Conservation (phyloP, 2,888 invertebrate genomes). For the Eurois occulta region DNA sequence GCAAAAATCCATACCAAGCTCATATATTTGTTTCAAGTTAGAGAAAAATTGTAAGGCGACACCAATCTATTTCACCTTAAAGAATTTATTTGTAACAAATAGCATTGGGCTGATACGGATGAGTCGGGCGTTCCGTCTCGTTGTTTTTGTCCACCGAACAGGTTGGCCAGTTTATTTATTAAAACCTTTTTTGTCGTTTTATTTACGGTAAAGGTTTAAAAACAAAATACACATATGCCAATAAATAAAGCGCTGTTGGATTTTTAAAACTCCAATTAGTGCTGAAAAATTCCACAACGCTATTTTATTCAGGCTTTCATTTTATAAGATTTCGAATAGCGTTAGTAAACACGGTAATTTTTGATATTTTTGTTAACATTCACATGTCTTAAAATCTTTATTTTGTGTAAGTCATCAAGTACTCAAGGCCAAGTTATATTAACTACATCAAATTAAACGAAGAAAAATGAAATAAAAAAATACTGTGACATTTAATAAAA, state of each 20-base stretch:
- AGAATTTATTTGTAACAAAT: conserved; percentile 23
- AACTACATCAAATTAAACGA: neutral
- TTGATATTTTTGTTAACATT: neutral
- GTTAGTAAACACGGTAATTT: neutral
- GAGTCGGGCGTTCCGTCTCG: conserved; percentile 9
- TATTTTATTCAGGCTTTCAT: neutral
- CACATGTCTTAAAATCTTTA: neutral
- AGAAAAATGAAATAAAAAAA: too few relatives aligned
- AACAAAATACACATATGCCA: neutral
- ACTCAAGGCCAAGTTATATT: neutral
- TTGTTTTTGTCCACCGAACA: conserved; percentile 22
- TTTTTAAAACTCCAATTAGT: neutral
- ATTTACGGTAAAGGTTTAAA: neutral
- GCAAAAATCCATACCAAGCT: neutral
- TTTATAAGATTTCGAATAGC: neutral
- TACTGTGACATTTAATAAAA: neutral
- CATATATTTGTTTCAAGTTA: conserved; percentile 4
- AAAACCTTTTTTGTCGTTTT: neutral
- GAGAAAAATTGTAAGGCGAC: neutral
- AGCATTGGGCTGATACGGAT: neutral
- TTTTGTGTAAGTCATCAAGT: neutral
- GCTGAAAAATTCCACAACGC: neutral
- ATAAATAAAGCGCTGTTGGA: conserved; percentile 2
- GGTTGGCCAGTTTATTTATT: conserved; percentile 26
- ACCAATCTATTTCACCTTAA: neutral